These are phyloP conservation scores for Sebastes paucispinis DNA, from an alignment of 2,797 vertebrate genomes.

Conservation along the genomic window DNA sequence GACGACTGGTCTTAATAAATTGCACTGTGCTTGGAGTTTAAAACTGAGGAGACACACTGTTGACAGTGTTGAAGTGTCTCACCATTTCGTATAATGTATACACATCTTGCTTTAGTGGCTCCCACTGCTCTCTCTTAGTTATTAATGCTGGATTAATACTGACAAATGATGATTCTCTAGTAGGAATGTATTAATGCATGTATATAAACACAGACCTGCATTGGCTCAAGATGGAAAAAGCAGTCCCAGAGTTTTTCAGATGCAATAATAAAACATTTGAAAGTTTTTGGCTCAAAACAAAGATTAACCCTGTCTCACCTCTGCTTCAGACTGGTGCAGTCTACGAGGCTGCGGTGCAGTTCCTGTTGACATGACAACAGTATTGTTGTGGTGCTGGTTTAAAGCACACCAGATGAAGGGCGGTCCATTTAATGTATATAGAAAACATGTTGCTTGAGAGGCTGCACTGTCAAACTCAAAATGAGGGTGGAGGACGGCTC, in stretches of 20 bases:
- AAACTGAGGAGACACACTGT: not conserved
- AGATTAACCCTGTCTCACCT: conserved; percentile 36
- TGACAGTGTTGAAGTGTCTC: not conserved
- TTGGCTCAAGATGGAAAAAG: conserved; percentile 26
- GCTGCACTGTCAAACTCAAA: conserved; percentile 24
- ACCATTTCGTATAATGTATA: not conserved
- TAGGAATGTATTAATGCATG: conserved; percentile 17
- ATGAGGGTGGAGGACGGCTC: conserved; percentile 37
- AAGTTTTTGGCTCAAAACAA: conserved; percentile 62
- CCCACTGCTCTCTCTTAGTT: not conserved
- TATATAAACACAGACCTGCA: conserved; percentile 3
- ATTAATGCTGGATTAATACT: conserved; percentile 57
- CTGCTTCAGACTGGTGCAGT: conserved; percentile 38
- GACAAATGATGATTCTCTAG: conserved; percentile 17
- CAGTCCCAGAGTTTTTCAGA: conserved; percentile 41
- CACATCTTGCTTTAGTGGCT: not conserved
- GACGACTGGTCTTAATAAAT: conserved; percentile 20
- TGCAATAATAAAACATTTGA: conserved; percentile 27
- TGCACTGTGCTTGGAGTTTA: conserved; percentile 38
- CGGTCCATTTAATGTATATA: conserved; percentile 13
- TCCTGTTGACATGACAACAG: conserved; percentile 23
- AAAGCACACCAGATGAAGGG: conserved; percentile 8
- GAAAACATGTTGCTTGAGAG: conserved; percentile 11
- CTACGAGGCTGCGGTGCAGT: conserved; percentile 13
- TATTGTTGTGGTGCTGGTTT: conserved; percentile 13